Evolutionary conservation across 2,888 invertebrate species (phyloP), one percentile per base, ranked within the genome.

Genomic region (Lathronympha strigana): DNA sequence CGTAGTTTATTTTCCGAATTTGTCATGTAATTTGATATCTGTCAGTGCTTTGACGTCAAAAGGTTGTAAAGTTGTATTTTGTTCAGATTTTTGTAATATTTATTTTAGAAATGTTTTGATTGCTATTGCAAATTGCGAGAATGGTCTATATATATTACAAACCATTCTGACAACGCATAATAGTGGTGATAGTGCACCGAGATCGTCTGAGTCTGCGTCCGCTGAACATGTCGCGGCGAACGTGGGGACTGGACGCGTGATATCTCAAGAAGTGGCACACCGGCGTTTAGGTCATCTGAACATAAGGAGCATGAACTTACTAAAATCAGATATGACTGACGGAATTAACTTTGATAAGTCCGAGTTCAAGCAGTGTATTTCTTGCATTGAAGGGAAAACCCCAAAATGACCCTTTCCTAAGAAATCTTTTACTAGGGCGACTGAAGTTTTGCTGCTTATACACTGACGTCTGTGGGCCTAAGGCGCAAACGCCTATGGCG

Each of bases 71-170:
- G n/a, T n/a, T n/a, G n/a, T n/a, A n/a, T n/a, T n/a, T n/a, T n/a
- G n/a, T n/a, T n/a, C n/a, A n/a, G n/a, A n/a, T n/a, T 33, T 33
- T 33, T 40, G 40, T 40, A 40, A 40, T 17, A 40, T 17, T 17
- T 40, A 40, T 40, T 40, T 40, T 40, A 9, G 17, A 17, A 17
- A 40, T 40, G 40, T 40, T 40, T 31, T 31, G 31, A 31, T 40
- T 21, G 45, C 45, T 45, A 45, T 45, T 45, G 45, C 45, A 3
- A 45, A 45, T 13, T 21, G 45, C 23, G 45, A 45, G 45, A 45
- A 45, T 45, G 45, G 45, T 21, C 21, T 45, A 11, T 45, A 40
- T 21, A 45, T 21, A 45, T 1, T 40, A 17, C 15, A 40, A 40
- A 40, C 17, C 15, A 6, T 40, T 6, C 15, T 6, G 40, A 31